Base-by-base conservation (phyloP, 2,113 vertebrate species). In the Callithrix jacchus region DNA sequence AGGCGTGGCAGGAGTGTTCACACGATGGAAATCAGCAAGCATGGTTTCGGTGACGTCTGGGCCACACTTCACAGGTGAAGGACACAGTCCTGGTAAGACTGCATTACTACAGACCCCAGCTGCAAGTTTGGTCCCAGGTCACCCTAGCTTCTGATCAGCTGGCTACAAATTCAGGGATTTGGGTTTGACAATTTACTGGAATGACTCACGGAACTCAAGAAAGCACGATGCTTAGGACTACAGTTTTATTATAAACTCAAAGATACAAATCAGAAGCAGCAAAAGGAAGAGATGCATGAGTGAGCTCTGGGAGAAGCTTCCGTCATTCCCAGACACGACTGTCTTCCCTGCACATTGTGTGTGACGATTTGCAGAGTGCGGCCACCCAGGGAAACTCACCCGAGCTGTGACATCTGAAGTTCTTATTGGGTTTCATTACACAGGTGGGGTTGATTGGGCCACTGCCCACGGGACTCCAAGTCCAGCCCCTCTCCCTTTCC, bases 361-460 rank as follows among this genome's bases (percentile, higher is more conserved):
- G 40, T 10, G 73, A 14, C 0, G 8, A 35, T 40, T 3, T 0
- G 8, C n/a, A 30, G 23, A 73, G 49, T 52, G 5, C 0, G 42
- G 45, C 37, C 12, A 8, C 2, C 13, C 10, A 6, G 47, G 81
- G 73, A n/a, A 83, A 8, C 17, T 61, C 52, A 4, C 37, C 23
- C 18, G 76, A 42, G 17, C 56, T 40, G 32, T 68, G 68, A 56
- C 54, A 17, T 66, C 17, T 25, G 2, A n/a, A 89, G 37, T 32
- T 81, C 47, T 76, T n/a, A 25, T 23, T 56, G 32, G 32, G 30
- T 56, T 21, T 54, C 40, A 47, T 40, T 17, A 23, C 37, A 1
- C 1, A 30, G 9, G 21, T 16, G 9, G 8, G 40, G 12, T 1
- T 11, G 40, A 58, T 35, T 12, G 25, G 10, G 32, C 17, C 20